These are phyloP conservation scores for Atopsyche davidsoni DNA, from an alignment of 1,140 invertebrate genomes.

Conservation along the genomic window DNA sequence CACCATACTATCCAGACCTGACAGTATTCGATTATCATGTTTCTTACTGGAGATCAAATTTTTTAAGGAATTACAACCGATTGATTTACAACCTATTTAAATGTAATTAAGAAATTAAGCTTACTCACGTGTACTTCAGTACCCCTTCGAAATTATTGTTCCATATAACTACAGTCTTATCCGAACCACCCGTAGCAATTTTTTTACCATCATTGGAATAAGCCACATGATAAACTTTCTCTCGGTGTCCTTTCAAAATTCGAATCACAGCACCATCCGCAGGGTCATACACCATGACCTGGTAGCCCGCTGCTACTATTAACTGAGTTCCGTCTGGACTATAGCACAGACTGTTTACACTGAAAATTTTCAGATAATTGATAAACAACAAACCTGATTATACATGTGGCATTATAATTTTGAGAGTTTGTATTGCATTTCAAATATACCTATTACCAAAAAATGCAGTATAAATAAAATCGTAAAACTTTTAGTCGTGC, in stretches of 20 bases:
- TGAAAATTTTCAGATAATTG: slow-evolving; percentile 44
- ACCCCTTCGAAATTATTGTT: slow-evolving; percentile 93
- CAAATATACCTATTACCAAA: slow-evolving; percentile 2
- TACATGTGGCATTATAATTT: neutral
- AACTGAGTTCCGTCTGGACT: slow-evolving; percentile 92
- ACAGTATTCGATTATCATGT: neutral
- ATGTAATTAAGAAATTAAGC: neutral
- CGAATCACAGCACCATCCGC: slow-evolving; percentile 86
- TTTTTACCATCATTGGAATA: slow-evolving; percentile 93
- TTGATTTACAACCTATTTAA: neutral
- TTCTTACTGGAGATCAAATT: neutral
- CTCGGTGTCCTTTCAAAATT: slow-evolving; percentile 92
- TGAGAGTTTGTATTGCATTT: slow-evolving; percentile 19
- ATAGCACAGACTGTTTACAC: slow-evolving; percentile 92
- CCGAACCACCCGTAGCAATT: slow-evolving; percentile 94
- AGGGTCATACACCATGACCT: slow-evolving; percentile 91
- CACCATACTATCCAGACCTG: neutral
- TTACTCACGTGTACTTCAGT: slow-evolving; percentile 91
- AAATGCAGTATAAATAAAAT: slow-evolving; percentile 1
- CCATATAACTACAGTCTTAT: slow-evolving; percentile 99
- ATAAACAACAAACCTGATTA: neutral
- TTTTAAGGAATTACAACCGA: neutral
- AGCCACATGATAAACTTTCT: slow-evolving; percentile 85
- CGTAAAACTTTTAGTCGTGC: slow-evolving; percentile 7
- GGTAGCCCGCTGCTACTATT: slow-evolving; percentile 86